Conservation (phyloP, 2,113 vertebrate genomes). For the Myotis davidii region DNA sequence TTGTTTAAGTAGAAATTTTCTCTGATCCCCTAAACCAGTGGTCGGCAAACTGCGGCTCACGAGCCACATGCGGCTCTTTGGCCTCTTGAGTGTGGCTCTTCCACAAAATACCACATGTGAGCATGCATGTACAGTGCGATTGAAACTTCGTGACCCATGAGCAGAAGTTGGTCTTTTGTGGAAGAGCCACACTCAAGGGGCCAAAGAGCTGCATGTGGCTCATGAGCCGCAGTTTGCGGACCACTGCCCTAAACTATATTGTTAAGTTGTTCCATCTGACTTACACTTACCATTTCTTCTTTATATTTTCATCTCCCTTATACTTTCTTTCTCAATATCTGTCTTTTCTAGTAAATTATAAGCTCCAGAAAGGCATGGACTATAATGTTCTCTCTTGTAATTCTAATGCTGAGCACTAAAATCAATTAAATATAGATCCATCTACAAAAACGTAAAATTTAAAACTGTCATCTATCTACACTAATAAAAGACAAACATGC, state of each 20-base stretch:
- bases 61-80: too few species aligned
- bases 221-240: too few species aligned
- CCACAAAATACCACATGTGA: too few species aligned
- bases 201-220: too few species aligned
- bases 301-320: background rate
- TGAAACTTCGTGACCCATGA: too few species aligned
- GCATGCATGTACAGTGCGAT: too few species aligned
- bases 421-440: background rate
- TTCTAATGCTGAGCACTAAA: background rate
- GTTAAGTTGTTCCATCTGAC: background rate
- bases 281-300: background rate
- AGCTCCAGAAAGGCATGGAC: background rate
- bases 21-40: background rate
- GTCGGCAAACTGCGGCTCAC: too few species aligned
- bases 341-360: background rate
- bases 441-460: background rate
- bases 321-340: background rate
- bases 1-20: background rate
- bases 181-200: too few species aligned
- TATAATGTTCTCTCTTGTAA: background rate
- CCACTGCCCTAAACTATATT: background rate
- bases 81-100: too few species aligned
- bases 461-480: too few species aligned
- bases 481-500: too few species aligned
- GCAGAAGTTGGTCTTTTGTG: too few species aligned